Evolutionary conservation across 2,113 vertebrate genomes (phyloP), one percentile per base, ranked within the genome.

Genomic region (Chloropsis hardwickii): DNA sequence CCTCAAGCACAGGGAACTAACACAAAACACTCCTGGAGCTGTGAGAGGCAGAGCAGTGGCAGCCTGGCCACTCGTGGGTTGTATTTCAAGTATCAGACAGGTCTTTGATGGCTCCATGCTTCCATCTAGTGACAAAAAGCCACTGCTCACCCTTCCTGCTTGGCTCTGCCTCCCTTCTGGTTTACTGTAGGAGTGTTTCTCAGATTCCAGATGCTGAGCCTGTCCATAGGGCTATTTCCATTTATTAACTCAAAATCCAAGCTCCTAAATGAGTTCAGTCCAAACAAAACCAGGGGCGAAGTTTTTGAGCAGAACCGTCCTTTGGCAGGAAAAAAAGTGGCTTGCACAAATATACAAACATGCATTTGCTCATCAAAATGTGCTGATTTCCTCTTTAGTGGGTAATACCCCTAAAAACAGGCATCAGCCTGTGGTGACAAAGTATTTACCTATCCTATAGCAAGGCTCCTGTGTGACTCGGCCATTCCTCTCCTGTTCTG

Each of bases 61-160:
- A 42, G 23, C 35, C 19, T 16, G 33, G 25, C 8, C 37, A 2
- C 15, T 14, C 9, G 23, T 21, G 25, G 5, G 11, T 1, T 28
- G 31, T 5, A 7, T 50, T 82, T 47, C 5, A 2, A 47, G 53
- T 0, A 4, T 9, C 13, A 28, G 19, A 12, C 9, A 23, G 51
- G 28, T 33, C 39, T 86, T 28, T 39, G 29, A 37, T 16, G 11
- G 85, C 87, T 92, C 95, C 77, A 61, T 31, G 19, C 86, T 81
- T 90, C 96, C 96, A 96, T 57, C 96, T 90, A 93, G 96, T 84
- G 97, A 73, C 60, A 3, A 64, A 73, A 39, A 67, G 12, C 29
- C 71, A 1, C 62, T 39, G 29, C 45, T 95, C 47, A 11, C 71
- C 16, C 7, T n/a, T 61, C 50, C 47, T 74, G 39, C 33, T 53